Evolutionary conservation across 2,113 vertebrate genomes (phyloP).

Genomic region (Monopterus albus): DNA sequence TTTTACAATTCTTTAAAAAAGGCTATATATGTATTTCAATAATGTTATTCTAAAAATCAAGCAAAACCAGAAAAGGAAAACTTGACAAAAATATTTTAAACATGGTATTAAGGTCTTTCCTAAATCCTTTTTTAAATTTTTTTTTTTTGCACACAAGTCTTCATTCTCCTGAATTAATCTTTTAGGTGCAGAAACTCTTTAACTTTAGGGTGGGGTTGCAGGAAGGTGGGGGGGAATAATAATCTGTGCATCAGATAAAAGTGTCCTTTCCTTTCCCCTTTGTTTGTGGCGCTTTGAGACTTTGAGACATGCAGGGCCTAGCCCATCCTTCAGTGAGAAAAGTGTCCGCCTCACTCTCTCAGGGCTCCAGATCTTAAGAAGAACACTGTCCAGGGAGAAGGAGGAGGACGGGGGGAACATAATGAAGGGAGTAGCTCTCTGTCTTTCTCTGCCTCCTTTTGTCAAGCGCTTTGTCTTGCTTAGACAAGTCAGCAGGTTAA

Average conservation of each 20-base stretch:
- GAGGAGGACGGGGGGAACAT: conserved; percentile 53
- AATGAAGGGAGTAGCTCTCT: conserved; percentile 79
- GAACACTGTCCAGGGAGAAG: conserved; percentile 61
- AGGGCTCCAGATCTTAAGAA: conserved; percentile 77
- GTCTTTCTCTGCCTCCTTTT: conserved; percentile 77
- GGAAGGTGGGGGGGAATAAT: conserved; percentile 64
- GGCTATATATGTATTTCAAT: conserved; percentile 89
- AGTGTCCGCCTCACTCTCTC: conserved; percentile 68
- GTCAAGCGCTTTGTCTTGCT: conserved; percentile 73
- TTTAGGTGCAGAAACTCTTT: conserved; percentile 85
- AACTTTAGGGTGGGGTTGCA: conserved; percentile 79
- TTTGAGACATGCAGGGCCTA: conserved; percentile 81
- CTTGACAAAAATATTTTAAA: conserved; percentile 63
- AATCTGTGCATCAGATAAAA: conserved; percentile 75
- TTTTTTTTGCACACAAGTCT: conserved; percentile 34
- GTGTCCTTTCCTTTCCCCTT: conserved; percentile 72
- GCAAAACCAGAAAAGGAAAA: conserved; percentile 73
- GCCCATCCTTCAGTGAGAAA: conserved; percentile 87
- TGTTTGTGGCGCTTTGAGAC: conserved; percentile 89
- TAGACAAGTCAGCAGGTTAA: conserved; percentile 77
- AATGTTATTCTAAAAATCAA: conserved; percentile 83
- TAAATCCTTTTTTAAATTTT: conserved; percentile 9
- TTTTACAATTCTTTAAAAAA: conserved; percentile 88
- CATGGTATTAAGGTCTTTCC: conserved; percentile 37
- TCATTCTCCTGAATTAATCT: conserved; percentile 83